phyloP scores from a whole-genome alignment of 1,140 invertebrate species.

The Zaprionus gabonicus region DNA sequence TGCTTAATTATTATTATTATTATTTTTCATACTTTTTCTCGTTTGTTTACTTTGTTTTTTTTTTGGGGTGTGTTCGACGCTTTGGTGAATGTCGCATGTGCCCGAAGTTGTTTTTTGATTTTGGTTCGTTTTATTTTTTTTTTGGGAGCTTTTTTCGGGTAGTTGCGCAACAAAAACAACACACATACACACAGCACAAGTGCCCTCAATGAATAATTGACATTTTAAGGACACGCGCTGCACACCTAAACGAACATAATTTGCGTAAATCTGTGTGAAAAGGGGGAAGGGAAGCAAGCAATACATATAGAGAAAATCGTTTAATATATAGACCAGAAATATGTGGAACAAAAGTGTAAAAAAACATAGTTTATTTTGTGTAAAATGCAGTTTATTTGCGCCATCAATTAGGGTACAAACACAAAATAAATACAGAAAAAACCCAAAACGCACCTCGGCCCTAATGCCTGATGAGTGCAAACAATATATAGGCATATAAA shows the following conservation, averaged over 20 bases:
- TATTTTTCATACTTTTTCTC: constrained; percentile 44
- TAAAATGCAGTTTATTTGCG: constrained; percentile 30
- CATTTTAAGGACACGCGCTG: constrained; percentile 78
- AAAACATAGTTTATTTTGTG: constrained; percentile 2
- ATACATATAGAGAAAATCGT: constrained; percentile 49
- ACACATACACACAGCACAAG: constrained; percentile 56
- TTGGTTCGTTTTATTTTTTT: constrained; percentile 33
- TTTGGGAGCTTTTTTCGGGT: constrained; percentile 39
- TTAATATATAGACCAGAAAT: constrained; percentile 60
- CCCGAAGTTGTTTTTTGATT: constrained; percentile 56
- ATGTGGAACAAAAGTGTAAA: constrained; percentile 38
- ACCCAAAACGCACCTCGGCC: constrained; percentile 14
- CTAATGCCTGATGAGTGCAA: constrained; percentile 1
- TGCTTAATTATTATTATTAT: constrained; percentile 54
- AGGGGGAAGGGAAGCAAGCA: constrained; percentile 6
- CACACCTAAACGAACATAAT: constrained; percentile 84
- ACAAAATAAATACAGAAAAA: background rate
- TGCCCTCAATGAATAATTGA: constrained; percentile 82
- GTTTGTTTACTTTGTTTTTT: constrained; percentile 43
- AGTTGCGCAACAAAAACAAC: constrained; percentile 74
- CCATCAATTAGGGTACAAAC: constrained; percentile 44
- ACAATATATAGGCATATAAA: constrained; percentile 20
- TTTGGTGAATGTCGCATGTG: constrained; percentile 84
- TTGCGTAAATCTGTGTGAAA: constrained; percentile 78
- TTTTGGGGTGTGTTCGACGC: constrained; percentile 42